Conservation (phyloP, 92 coral and sea anemone genomes). For the Porites cylindrica region DNA sequence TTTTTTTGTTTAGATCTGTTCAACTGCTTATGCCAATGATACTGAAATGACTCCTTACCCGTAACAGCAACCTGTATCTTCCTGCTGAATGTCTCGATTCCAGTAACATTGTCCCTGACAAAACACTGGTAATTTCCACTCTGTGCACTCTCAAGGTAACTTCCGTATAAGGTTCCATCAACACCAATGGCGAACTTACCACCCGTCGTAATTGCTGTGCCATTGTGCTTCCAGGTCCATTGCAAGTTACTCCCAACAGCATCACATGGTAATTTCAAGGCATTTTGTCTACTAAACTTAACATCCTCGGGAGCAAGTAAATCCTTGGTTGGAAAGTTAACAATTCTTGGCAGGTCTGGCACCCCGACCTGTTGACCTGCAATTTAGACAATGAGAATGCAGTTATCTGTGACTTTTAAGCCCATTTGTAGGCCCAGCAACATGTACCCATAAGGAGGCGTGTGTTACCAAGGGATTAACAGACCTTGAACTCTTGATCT, state of each 20-base stretch:
- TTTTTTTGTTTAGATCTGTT: no score
- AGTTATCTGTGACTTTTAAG: no score
- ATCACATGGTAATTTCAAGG: slow-evolving; percentile 11
- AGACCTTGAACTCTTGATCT: no score
- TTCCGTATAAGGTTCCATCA: slow-evolving; percentile 13
- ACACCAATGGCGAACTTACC: no score
- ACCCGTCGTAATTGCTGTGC: neutral
- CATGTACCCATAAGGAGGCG: no score
- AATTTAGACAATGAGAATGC: no score
- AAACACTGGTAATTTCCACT: slow-evolving; percentile 76
- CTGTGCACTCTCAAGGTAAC: neutral
- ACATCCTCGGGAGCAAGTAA: slow-evolving; percentile 9
- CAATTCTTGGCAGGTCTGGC: slow-evolving; percentile 9
- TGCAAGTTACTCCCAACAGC: neutral
- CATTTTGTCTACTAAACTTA: neutral
- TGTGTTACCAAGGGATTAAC: no score
- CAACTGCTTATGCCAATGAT: neutral
- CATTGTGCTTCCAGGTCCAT: slow-evolving; percentile 27
- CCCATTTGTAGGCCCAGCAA: no score
- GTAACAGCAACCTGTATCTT: slow-evolving; percentile 65
- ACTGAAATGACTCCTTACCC: neutral
- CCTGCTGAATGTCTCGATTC: slow-evolving; percentile 55
- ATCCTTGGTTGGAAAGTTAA: neutral
- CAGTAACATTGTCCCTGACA: slow-evolving; percentile 18
- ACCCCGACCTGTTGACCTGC: neutral